Evolutionary conservation across 2,113 vertebrate species (phyloP), one percentile per base, ranked within the genome.

Genomic region (Phainopepla nitens): DNA sequence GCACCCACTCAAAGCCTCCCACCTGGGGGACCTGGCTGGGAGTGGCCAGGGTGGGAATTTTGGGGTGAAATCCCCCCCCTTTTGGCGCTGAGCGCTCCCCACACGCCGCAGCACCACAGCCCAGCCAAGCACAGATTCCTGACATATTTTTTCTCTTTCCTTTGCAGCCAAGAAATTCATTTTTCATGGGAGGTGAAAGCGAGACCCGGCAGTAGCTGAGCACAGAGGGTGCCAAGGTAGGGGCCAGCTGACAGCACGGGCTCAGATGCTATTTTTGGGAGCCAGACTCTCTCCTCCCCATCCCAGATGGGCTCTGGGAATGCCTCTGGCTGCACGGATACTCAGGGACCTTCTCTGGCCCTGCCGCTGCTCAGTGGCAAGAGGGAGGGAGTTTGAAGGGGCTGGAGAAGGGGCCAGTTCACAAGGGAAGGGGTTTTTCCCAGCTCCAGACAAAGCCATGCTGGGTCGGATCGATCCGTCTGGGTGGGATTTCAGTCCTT

Each of bases 131-230:
- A 8, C 9, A 1, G 29, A 94, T 94, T 75, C 96, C 92, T 98
- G 82, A 98, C 87, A 69, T 85, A 11, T 50, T 96, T 91, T 91
- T 75, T 89, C 82, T 70, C 95, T 97, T 95, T 77, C 95, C 79
- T 95, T 92, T 94, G 73, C 97, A 98, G 98, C 96, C 97, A 94
- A 96, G 97, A 96, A 92, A 83, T 81, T 35, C 94, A 72, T 68
- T 57, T 90, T 98, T 97, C 97, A 97, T 95, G 96, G 98, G 97
- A 97, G 97, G 96, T 97, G 96, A 95, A 82, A 93, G 97, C 31
- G 91, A 76, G 88, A 68, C 61, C 68, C 95, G 64, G 95, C 96
- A 97, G 98, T 97, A 96, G 96, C 97, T 91, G 93, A 96, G 95
- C 91, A 31, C 95, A 70, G 97, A 97, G 96, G 96, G 90, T 94